Evolutionary conservation across 2,888 invertebrate genomes (phyloP), one percentile per base, ranked within the genome.

Genomic region (Isoperla grammatica): DNA sequence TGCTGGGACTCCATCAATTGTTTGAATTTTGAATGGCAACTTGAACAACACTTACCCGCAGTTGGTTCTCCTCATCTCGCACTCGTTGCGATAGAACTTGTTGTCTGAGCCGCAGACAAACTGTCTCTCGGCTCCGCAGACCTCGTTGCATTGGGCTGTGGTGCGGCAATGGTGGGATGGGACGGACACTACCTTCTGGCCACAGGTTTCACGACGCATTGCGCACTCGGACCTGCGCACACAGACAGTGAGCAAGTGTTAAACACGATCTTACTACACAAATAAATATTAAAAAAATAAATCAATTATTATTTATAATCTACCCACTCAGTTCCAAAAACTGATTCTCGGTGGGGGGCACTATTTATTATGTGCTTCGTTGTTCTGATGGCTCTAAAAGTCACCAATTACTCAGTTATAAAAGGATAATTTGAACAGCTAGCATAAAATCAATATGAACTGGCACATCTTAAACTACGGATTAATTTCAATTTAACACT

Each of bases 51-150:
- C 76, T 76, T 70, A 88, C 88, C 89, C 93, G 76, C 93, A 94
- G 72, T 93, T 93, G 71, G 88, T 88, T 72, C 88, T 84, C 74
- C 88, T 90, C 93, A 94, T 94, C 72, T 91, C 85, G 71, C 94
- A 94, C 75, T 91, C 90, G 73, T 88, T 92, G 69, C 87, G 85
- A 75, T 94, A 93, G 73, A 94, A 88, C 71, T 90, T 85, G 74
- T 90, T 91, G 74, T 94, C 93, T 8, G 91, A 92, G 37, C 90
- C 92, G 72, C 94, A 94, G 55, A 93, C 90, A 71, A 90, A 92
- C 65, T 81, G 75, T 64, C 85, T 85, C n/a, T 85, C 81, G 17
- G 84, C 84, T 19, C 82, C 81, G 70, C 89, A 90, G 56, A 82
- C 80, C 5, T 77, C 75, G 68, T 87, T 84, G 75, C 94, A 94